Evolutionary conservation across 1,140 invertebrate species (phyloP), one percentile per base, ranked within the genome.

Genomic region (Bombus superbus): DNA sequence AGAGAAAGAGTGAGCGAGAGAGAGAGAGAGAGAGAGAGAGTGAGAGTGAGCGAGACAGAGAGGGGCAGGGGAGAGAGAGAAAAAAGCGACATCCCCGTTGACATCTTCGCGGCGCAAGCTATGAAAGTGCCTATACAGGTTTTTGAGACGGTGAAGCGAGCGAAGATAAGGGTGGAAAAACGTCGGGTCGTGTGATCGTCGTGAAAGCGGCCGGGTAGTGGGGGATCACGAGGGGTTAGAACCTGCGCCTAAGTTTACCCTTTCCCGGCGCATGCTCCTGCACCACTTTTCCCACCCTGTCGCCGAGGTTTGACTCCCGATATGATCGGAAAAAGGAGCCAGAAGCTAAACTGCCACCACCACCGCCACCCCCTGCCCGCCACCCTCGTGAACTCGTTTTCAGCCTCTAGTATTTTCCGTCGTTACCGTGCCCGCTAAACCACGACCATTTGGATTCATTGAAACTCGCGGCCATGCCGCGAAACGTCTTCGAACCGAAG

Each of bases 191-290:
- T 91, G 90, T 90, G 88, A 87, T 89, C 86, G 87, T 91, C 82
- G 78, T 73, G 89, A 86, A 68, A 86, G 80, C 79, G 66, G 59
- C 74, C 18, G 71, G 85, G 32, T 32, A 76, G 92, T 91, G 92
- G 93, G 75, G 92, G 92, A 84, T 86, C 75, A 71, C 80, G 85
- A 86, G 82, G 89, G 89, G 92, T 89, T 89, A 92, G 92, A 94
- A 94, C 94, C 93, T 95, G 94, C 94, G 94, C 94, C 83, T 87
- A 83, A 93, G 91, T 92, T 92, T 88, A 90, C 82, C 91, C 91
- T 88, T 90, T 89, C 71, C 87, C 79, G 90, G 94, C 94, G 94
- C 94, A 95, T 94, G 92, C 91, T 89, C 92, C 83, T 83, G 69
- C 77, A 90, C 90, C 87, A 85, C 90, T 90, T 88, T 91, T 88